A percentile compares a stretch with the other conserved stretches of the same genome.
Evolutionary conservation across 2,113 vertebrate species (phyloP).

Genomic region (Lepisosteus osseus): DNA sequence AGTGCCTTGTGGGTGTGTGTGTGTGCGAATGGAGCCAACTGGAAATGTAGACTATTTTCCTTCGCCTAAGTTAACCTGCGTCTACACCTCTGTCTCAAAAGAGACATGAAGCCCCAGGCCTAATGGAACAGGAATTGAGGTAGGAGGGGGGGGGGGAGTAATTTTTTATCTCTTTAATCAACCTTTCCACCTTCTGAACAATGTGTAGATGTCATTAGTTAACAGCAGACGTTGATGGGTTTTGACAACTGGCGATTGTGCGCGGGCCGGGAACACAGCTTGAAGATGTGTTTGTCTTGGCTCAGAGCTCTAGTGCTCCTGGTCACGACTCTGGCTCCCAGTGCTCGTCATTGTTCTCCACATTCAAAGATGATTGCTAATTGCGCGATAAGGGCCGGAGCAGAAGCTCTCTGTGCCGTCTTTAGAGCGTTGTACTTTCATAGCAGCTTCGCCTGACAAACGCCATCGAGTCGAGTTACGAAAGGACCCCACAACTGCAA

Average conservation of each 20-base stretch:
- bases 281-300: slow-evolving; percentile 54
- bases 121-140: slow-evolving; percentile 42
- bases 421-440: slow-evolving; percentile 4
- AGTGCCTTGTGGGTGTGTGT: too few relatives aligned
- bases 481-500: too few relatives aligned
- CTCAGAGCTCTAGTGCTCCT: slow-evolving; percentile 32
- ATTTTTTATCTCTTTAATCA: slow-evolving; percentile 32
- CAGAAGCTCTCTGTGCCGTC: slow-evolving; percentile 15
- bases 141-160: too few relatives aligned
- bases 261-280: slow-evolving; percentile 57
- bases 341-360: slow-evolving; percentile 64
- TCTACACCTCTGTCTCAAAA: slow-evolving; percentile 19
- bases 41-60: slow-evolving; percentile 11
- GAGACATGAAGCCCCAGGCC: slow-evolving; percentile 26
- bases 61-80: neutral
- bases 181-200: slow-evolving; percentile 57
- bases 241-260: slow-evolving; percentile 64
- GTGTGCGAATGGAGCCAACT: too few relatives aligned
- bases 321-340: slow-evolving; percentile 22
- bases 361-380: slow-evolving; percentile 54
- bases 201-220: slow-evolving; percentile 69
- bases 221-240: slow-evolving; percentile 61
- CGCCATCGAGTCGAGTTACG: slow-evolving; percentile 30
- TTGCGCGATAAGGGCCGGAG: slow-evolving; percentile 45
- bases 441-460: slow-evolving; percentile 55